Evolutionary conservation across 2,797 vertebrate species (phyloP).

Genomic region (Tympanoctomys barrerae): DNA sequence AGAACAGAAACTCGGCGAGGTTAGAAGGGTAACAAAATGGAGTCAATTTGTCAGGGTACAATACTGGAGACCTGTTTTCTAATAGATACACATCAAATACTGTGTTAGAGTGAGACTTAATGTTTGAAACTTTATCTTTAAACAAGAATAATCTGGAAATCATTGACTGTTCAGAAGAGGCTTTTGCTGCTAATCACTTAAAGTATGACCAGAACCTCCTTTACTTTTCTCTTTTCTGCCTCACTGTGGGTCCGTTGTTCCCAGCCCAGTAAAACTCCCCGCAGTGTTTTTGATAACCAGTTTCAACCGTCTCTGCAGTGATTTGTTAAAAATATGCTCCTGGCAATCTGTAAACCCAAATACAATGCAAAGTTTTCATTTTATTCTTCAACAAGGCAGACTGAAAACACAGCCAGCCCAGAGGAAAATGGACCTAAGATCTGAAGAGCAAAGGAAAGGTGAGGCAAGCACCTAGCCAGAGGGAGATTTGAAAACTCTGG

Average conservation of each 20-base stretch:
- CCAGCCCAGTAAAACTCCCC: neutral
- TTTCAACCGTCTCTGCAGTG: constrained; percentile 40
- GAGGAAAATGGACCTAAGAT: neutral
- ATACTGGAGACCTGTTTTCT: constrained; percentile 23
- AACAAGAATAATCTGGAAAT: constrained; percentile 53
- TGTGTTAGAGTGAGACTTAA: constrained; percentile 32
- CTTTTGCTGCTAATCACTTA: constrained; percentile 41
- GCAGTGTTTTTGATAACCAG: constrained; percentile 44
- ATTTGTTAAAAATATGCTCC: constrained; percentile 64
- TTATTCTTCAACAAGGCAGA: constrained; percentile 37
- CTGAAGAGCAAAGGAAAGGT: neutral
- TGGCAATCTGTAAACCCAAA: constrained; percentile 55
- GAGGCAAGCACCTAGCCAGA: neutral
- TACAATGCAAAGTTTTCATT: constrained; percentile 45
- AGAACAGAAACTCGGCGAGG: no score
- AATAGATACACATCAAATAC: neutral
- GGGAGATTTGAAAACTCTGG: neutral
- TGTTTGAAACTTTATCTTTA: constrained; percentile 11
- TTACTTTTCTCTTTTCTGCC: constrained; percentile 36
- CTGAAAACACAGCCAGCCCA: neutral
- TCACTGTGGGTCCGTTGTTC: neutral
- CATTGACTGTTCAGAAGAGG: constrained; percentile 21
- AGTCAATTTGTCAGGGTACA: no score
- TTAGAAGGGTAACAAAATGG: no score
- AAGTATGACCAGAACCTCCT: neutral